These are phyloP conservation scores for Chloroceryle aenea DNA, from an alignment of 2,113 vertebrate species.

Conservation along the genomic window DNA sequence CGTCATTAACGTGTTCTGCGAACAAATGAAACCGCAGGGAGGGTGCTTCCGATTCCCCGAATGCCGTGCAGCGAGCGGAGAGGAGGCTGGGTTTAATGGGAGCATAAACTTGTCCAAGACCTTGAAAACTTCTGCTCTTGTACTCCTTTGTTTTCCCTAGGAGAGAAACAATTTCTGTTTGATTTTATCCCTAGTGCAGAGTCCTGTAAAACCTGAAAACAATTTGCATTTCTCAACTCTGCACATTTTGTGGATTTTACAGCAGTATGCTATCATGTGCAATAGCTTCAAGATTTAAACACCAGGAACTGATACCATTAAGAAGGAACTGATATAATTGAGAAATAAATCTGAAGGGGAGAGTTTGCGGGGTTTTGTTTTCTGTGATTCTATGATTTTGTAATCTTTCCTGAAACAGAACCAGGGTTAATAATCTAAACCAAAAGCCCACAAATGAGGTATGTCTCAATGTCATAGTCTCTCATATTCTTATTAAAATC, in stretches of 20 bases:
- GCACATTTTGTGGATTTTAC: constrained; percentile 30
- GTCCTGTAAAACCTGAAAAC: constrained; percentile 2
- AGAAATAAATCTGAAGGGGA: constrained; percentile 30
- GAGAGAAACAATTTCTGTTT: neutral
- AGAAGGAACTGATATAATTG: neutral
- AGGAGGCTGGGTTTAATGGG: neutral
- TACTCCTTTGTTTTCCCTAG: neutral
- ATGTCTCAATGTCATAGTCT: neutral
- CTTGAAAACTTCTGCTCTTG: neutral
- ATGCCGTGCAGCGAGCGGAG: neutral
- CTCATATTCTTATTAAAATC: neutral
- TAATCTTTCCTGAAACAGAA: constrained; percentile 4
- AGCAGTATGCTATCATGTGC: neutral
- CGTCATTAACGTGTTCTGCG: neutral
- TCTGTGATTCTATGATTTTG: neutral
- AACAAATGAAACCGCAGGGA: neutral
- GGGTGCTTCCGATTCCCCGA: neutral
- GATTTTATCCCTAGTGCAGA: constrained; percentile 10
- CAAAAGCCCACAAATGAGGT: neutral
- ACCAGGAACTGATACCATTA: constrained; percentile 18
- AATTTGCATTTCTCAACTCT: constrained; percentile 55
- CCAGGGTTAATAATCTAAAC: neutral
- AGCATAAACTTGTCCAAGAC: neutral
- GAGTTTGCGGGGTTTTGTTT: neutral
- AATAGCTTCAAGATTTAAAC: constrained; percentile 37